A percentile compares a stretch with the other conserved stretches of the same genome.
Conservation (phyloP, 2,797 vertebrate species). For the Hypotaenidia philippensis region DNA sequence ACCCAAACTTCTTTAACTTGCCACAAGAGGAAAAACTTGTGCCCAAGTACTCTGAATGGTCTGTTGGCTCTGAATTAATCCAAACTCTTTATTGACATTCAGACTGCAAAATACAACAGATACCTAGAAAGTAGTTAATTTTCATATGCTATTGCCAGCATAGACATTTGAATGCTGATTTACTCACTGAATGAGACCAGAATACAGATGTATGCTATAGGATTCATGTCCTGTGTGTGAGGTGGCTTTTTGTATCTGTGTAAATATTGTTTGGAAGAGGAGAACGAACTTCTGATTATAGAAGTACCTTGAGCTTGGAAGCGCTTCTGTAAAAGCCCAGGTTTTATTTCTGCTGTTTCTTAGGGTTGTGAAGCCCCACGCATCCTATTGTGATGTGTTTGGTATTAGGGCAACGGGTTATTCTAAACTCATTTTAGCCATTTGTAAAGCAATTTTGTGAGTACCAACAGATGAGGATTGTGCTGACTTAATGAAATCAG, state of each 20-base stretch:
- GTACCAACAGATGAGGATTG: neutral
- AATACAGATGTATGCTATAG: neutral
- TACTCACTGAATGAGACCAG: neutral
- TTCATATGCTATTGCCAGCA: neutral
- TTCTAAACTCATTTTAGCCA: neutral
- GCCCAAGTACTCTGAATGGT: neutral
- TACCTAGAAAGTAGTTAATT: neutral
- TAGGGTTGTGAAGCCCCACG: neutral
- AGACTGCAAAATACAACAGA: neutral
- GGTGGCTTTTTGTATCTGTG: neutral
- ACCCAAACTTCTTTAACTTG: neutral
- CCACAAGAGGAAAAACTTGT: neutral
- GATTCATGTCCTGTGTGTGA: neutral
- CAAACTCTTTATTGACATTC: neutral
- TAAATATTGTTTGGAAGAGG: neutral
- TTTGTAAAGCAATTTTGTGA: neutral
- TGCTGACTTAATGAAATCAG: neutral
- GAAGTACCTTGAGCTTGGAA: neutral
- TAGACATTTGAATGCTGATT: conserved; percentile 17
- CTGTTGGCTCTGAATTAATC: neutral
- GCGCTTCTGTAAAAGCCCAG: neutral
- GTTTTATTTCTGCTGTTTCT: neutral
- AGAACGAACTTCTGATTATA: neutral
- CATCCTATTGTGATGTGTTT: neutral
- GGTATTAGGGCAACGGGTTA: neutral